These are phyloP conservation scores for Tetrapedia diversipes DNA, from an alignment of 2,888 invertebrate species.

Conservation along the genomic window DNA sequence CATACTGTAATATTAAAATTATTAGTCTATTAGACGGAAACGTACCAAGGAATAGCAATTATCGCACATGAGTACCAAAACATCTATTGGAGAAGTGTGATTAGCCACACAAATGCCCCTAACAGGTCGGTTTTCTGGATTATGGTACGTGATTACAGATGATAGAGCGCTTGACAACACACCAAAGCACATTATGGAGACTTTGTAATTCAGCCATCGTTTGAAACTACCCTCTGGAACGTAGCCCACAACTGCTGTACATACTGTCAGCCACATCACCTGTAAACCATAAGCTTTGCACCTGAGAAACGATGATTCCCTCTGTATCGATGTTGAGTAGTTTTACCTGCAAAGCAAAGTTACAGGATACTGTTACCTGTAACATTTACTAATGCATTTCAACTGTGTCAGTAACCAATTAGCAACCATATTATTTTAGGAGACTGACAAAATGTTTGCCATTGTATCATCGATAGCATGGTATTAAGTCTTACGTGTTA, in stretches of 20 bases:
- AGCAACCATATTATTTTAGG: neutral
- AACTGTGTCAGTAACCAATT: constrained; percentile 31
- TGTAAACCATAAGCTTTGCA: constrained; percentile 82
- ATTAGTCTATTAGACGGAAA: constrained; percentile 66
- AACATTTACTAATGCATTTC: constrained; percentile 57
- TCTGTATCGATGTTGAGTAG: constrained; percentile 63
- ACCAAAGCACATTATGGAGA: constrained; percentile 95
- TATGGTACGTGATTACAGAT: constrained; percentile 93
- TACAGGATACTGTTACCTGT: constrained; percentile 69
- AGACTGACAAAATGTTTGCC: neutral
- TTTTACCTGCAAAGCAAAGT: constrained; percentile 69
- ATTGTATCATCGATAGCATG: neutral
- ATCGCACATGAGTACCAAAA: constrained; percentile 97
- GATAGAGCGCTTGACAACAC: constrained; percentile 96
- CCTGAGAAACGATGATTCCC: constrained; percentile 67
- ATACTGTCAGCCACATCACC: constrained; percentile 94
- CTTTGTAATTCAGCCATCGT: constrained; percentile 90
- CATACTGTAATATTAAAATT: neutral
- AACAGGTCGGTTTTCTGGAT: constrained; percentile 92
- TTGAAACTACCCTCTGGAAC: constrained; percentile 91
- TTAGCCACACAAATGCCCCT: constrained; percentile 98
- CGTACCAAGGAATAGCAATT: constrained; percentile 98
- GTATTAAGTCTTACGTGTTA: constrained; percentile 1
- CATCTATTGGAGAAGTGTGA: constrained; percentile 99
- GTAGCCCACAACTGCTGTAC: constrained; percentile 94